A percentile compares a stretch with the other conserved stretches of the same genome.
Conservation (phyloP, 2,113 vertebrate genomes). For the Chaetodon auriga region DNA sequence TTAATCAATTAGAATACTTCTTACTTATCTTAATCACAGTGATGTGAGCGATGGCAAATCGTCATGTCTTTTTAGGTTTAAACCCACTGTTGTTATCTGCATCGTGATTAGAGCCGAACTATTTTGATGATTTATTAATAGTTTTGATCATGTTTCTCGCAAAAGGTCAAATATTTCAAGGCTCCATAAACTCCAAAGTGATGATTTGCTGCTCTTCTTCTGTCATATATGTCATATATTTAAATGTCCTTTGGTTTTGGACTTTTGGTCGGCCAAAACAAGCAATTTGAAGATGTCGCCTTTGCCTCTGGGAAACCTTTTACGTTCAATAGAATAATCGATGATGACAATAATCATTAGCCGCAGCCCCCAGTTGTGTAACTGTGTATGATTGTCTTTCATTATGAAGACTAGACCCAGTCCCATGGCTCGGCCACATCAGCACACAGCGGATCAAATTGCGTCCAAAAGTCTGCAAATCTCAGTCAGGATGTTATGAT, state of each 20-base stretch:
- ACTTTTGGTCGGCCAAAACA: no score
- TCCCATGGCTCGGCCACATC: conserved; percentile 45
- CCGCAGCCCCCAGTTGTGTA: neutral
- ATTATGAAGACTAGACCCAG: neutral
- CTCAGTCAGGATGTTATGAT: conserved; percentile 33
- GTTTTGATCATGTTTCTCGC: no score
- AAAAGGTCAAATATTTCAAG: no score
- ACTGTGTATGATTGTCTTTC: neutral
- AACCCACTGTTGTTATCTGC: no score
- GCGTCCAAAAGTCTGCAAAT: conserved; percentile 37
- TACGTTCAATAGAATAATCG: neutral
- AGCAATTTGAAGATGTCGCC: neutral
- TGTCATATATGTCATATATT: neutral
- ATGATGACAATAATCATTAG: no score
- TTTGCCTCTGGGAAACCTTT: neutral
- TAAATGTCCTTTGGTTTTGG: neutral
- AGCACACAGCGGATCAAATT: conserved; percentile 34
- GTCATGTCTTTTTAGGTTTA: no score
- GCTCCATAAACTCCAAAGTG: no score
- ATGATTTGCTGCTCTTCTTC: no score
- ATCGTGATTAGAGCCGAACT: no score
- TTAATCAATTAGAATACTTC: neutral
- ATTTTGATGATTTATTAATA: no score
- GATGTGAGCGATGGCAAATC: no score
- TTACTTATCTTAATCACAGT: neutral